Evolutionary conservation across 2,113 vertebrate species (phyloP).

Genomic region (Cheilinus undulatus): DNA sequence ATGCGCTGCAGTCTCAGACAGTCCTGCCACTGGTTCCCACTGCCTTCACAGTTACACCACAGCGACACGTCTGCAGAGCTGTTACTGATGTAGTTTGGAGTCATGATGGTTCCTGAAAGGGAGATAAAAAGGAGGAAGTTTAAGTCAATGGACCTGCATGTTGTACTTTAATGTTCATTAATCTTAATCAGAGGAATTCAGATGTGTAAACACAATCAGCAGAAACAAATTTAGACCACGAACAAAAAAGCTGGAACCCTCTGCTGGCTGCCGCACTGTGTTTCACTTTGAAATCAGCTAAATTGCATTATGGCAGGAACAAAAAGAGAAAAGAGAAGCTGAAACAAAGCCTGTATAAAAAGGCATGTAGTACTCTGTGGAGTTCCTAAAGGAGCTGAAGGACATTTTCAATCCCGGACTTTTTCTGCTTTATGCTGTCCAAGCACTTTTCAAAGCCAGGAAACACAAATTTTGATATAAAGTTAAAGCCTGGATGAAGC

Average conservation of each 20-base stretch:
- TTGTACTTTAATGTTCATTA: background rate
- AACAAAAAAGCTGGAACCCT: background rate
- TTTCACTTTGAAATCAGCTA: conserved; percentile 7
- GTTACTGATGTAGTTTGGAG: conserved; percentile 95
- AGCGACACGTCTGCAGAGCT: conserved; percentile 88
- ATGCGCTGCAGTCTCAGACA: conserved; percentile 89
- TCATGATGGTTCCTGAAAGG: conserved; percentile 91
- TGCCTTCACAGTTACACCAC: conserved; percentile 93
- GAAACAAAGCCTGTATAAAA: conserved; percentile 7
- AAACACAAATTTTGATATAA: conserved; percentile 1
- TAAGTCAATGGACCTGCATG: background rate
- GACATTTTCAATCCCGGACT: conserved; percentile 9
- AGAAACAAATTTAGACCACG: background rate
- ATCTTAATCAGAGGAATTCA: background rate
- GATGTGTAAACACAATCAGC: background rate
- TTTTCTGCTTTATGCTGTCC: background rate
- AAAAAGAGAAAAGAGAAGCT: conserved; percentile 3
- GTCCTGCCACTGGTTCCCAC: conserved; percentile 92
- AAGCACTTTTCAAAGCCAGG: conserved; percentile 16
- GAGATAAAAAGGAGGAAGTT: conserved; percentile 1
- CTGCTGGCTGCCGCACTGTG: background rate
- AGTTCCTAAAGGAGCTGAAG: conserved; percentile 5
- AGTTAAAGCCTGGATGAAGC: conserved; percentile 1
- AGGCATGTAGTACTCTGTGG: conserved; percentile 1
- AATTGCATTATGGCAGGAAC: background rate